These are phyloP conservation scores for Ectemnius continuus DNA, from an alignment of 2,888 invertebrate genomes.

Conservation along the genomic window DNA sequence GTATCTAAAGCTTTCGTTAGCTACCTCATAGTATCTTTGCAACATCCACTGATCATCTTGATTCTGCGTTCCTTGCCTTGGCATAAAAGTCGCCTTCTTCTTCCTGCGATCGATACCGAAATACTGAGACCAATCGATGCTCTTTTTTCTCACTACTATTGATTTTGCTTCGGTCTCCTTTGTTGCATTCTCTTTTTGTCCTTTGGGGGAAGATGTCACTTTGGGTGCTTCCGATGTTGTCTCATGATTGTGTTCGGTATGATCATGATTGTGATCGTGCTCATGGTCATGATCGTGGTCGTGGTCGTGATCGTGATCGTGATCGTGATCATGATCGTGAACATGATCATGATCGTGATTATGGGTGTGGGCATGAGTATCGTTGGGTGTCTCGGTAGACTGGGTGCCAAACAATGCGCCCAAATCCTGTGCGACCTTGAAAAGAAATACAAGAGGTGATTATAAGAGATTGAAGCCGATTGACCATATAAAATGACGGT, in stretches of 20 bases:
- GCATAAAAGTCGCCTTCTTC: conserved; percentile 81
- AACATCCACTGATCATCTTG: conserved; percentile 81
- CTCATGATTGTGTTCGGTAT: conserved; percentile 63
- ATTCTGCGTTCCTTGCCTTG: conserved; percentile 79
- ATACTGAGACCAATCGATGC: conserved; percentile 92
- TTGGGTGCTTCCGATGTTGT: conserved; percentile 72
- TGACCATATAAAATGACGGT: neutral
- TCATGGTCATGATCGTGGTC: conserved; percentile 53
- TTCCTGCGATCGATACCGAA: conserved; percentile 90
- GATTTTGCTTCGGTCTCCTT: conserved; percentile 65
- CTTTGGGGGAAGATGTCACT: conserved; percentile 47
- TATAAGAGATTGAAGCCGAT: neutral
- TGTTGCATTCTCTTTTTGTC: conserved; percentile 61
- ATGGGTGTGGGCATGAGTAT: conserved; percentile 61
- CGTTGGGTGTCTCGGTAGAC: conserved; percentile 80
- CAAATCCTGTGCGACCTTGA: conserved; percentile 72
- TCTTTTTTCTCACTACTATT: conserved; percentile 86
- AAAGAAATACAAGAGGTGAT: neutral
- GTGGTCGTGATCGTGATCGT: conserved; percentile 64
- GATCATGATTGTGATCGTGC: conserved; percentile 57
- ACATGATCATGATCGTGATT: conserved; percentile 65
- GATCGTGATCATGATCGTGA: conserved; percentile 51
- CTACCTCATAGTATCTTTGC: conserved; percentile 81
- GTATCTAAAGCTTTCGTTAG: too few species aligned
- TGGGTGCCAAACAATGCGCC: conserved; percentile 84